Evolutionary conservation across 1,140 invertebrate genomes (phyloP), one percentile per base, ranked within the genome.

Genomic region (Drosophila sproati): DNA sequence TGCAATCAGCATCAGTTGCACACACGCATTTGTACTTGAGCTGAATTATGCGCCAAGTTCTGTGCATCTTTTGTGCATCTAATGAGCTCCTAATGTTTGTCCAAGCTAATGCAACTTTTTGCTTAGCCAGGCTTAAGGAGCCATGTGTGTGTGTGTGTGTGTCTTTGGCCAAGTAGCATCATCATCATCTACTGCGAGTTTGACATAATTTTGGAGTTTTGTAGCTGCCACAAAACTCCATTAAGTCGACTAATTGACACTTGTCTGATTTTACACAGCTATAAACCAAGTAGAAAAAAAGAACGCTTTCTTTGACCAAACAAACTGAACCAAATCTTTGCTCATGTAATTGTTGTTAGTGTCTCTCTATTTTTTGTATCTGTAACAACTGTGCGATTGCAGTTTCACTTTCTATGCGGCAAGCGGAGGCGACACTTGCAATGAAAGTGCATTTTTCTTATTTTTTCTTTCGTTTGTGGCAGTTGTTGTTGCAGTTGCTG

Each of bases 331-430:
- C 78, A 63, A 76, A 77, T 61, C 57, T 37, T 41, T 35, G 71
- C 75, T 64, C 63, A 80, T 87, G 82, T 87, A 85, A 85, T 85
- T 85, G 82, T 81, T 86, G 82, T 52, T 45, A 34, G n/a, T 59
- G 45, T 34, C 35, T 34, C 7, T 67, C 2, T 57, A 50, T 29
- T 37, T 54, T 28, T 47, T 66, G 72, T 79, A 81, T 69, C 69
- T 86, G 80, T 78, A 81, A 71, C 82, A 81, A 54, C 76, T 63
- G 62, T 82, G 70, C 69, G 69, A 60, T 56, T 63, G 48, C 82
- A 78, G 83, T 87, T 87, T 82, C 82, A 86, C 82, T 86, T 86
- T 86, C 82, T 82, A 86, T 73, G 82, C 64, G 51, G 55, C 70
- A 29, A 31, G 10, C 32, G 4, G 20, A 32, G 39, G 73, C 81